Base-by-base conservation (phyloP, 2,113 vertebrate genomes). In the Oryzias woworae region DNA sequence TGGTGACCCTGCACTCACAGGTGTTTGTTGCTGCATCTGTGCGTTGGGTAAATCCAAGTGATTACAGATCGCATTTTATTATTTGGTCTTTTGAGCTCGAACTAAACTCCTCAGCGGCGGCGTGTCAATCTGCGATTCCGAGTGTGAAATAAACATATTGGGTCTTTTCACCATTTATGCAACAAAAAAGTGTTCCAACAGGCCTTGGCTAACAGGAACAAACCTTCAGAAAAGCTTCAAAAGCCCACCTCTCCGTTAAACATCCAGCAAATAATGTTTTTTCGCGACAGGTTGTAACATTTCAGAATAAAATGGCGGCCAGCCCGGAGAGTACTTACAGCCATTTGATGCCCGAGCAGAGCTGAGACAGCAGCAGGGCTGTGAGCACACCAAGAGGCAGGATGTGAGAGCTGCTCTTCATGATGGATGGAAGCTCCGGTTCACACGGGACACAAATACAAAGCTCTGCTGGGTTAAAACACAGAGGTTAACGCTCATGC, bases 341-440 rank as follows among this genome's bases (percentile, higher is more conserved):
- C 97, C 97, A 98, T 91, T 95, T 96, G 90, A 99, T 98, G 84
- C 95, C 95, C 1, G 90, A 91, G 92, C 95, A 95, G 78, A 95
- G 80, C 77, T 95, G 91, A 18, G 88, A 93, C 79, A 97, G 94
- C 82, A 97, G 89, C 74, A 95, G 84, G 76, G 96, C 85, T 17
- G 92, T 84, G 67, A 96, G 92, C 89, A 96, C 90, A 72, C 84
- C 87, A n/a, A 92, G 82, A 71, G 92, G 87, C 75, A 93, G 91
- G 75, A 92, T 78, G 68, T 31, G 88, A 44, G 78, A 87, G 75
- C 71, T 64, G 70, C 76, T 89, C 90, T 85, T 90, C 91, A 93
- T 92, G 81, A 79, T 80, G 68, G 73, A 74, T 55, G 56, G 68
- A 18, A 57, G 79, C 67, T 84, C 75, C 68, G 45, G 53, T 44